These are phyloP conservation scores for Cordylochernes scorpioides DNA, from an alignment of 2,888 invertebrate species.

Conservation along the genomic window DNA sequence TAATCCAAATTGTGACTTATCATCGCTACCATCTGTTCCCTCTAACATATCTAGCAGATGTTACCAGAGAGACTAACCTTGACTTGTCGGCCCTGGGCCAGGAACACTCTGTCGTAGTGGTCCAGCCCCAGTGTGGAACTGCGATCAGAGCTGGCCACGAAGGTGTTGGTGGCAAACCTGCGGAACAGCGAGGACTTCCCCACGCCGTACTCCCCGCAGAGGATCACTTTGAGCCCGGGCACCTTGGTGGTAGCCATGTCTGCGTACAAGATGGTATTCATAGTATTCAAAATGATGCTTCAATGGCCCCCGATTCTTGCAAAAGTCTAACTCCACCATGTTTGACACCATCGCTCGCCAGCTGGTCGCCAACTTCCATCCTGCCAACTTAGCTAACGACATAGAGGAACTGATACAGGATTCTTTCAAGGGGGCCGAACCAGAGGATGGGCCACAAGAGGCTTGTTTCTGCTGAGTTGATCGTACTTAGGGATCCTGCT, in stretches of 20 bases:
- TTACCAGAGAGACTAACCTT: slow-evolving; percentile 43
- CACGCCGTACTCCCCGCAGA: slow-evolving; percentile 84
- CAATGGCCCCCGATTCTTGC: no score
- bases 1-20: no score
- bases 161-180: slow-evolving; percentile 64
- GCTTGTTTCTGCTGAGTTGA: slow-evolving; percentile 10
- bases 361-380: slow-evolving; percentile 45
- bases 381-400: no score
- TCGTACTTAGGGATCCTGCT: no score
- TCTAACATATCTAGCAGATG: no score
- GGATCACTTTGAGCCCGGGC: slow-evolving; percentile 66
- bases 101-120: slow-evolving; percentile 56
- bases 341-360: slow-evolving; percentile 60
- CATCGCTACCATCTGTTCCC: no score
- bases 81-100: slow-evolving; percentile 42
- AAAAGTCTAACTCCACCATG: no score
- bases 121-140: slow-evolving; percentile 63
- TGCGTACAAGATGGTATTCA: no score
- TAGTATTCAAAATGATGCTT: no score
- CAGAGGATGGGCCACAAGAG: slow-evolving; percentile 9
- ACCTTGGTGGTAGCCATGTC: slow-evolving; percentile 11
- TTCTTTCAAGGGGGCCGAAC: slow-evolving; percentile 14
- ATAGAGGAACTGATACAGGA: slow-evolving; percentile 28
- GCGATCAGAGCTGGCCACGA: slow-evolving; percentile 43
- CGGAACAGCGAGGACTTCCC: slow-evolving; percentile 81